A percentile compares a stretch with the other conserved stretches of the same genome.
Evolutionary conservation across 2,888 invertebrate species (phyloP).

Genomic region (Acanthopleura granulata): DNA sequence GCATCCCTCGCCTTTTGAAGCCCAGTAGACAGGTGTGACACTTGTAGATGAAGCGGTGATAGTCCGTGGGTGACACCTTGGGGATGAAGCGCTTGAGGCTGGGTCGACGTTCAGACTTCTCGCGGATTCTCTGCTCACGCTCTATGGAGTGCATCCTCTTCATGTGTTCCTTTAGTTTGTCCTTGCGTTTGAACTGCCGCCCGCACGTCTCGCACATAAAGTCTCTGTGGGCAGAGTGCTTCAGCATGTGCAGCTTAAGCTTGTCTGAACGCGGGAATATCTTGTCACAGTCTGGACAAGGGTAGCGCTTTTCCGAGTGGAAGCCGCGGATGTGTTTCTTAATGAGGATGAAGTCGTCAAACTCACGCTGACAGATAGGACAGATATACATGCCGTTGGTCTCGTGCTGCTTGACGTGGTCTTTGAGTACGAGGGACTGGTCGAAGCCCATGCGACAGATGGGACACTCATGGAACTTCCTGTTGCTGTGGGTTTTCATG

Average conservation of each 20-base stretch:
- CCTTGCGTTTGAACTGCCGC: constrained; percentile 82
- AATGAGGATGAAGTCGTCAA: constrained; percentile 79
- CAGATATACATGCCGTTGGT: constrained; percentile 79
- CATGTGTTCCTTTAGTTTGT: constrained; percentile 78
- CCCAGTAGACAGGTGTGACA: constrained; percentile 82
- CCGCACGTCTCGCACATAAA: constrained; percentile 84
- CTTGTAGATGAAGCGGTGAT: constrained; percentile 81
- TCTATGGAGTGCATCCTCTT: constrained; percentile 78
- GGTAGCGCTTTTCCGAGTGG: constrained; percentile 79
- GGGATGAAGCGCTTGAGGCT: constrained; percentile 73
- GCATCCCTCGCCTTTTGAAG: constrained; percentile 86
- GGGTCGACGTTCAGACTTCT: constrained; percentile 33
- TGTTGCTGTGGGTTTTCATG: constrained; percentile 77
- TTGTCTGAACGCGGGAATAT: constrained; percentile 81
- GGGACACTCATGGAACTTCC: constrained; percentile 79
- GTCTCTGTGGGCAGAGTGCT: constrained; percentile 78
- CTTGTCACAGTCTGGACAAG: constrained; percentile 79
- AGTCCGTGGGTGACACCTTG: constrained; percentile 77
- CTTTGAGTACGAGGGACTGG: constrained; percentile 71
- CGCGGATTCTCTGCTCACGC: constrained; percentile 48
- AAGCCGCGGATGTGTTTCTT: constrained; percentile 82
- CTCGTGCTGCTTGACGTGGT: constrained; percentile 78
- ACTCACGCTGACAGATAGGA: constrained; percentile 78
- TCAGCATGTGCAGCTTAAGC: constrained; percentile 79
- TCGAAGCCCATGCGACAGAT: constrained; percentile 80